Evolutionary conservation across 2,888 invertebrate species (phyloP).

Genomic region (Phyllotreta striolata): DNA sequence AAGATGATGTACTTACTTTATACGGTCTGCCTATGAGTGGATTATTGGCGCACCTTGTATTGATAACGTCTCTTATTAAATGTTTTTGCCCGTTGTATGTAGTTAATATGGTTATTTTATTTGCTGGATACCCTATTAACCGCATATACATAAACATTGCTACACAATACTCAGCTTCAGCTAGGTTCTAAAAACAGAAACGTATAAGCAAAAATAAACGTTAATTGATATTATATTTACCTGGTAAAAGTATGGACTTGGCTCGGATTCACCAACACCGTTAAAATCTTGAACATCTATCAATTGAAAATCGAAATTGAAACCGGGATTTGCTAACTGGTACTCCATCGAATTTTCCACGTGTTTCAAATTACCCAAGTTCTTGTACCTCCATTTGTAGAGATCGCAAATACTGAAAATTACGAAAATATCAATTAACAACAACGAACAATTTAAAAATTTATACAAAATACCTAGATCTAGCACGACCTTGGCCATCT

Average conservation of each 20-base stretch:
- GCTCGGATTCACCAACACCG: constrained; percentile 95
- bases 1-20: constrained; percentile 67
- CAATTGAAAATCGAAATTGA: constrained; percentile 91
- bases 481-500: constrained; percentile 96
- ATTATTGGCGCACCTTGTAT: constrained; percentile 91
- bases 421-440: background rate
- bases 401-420: constrained; percentile 83
- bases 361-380: constrained; percentile 92
- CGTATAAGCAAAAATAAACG: constrained; percentile 15
- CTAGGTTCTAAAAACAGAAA: constrained; percentile 70
- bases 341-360: constrained; percentile 87
- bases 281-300: constrained; percentile 97
- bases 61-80: constrained; percentile 94
- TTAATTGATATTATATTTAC: constrained; percentile 59
- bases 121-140: constrained; percentile 93
- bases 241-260: constrained; percentile 98
- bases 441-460: background rate
- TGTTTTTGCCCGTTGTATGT: constrained; percentile 99
- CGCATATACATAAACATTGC: constrained; percentile 99
- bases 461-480: constrained; percentile 71
- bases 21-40: constrained; percentile 93
- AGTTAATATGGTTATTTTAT: constrained; percentile 95
- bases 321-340: constrained; percentile 89
- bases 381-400: constrained; percentile 97
- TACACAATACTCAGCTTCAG: constrained; percentile 94